Base-by-base conservation (phyloP, 2,888 invertebrate species). In the Tetanocera ferruginea region DNA sequence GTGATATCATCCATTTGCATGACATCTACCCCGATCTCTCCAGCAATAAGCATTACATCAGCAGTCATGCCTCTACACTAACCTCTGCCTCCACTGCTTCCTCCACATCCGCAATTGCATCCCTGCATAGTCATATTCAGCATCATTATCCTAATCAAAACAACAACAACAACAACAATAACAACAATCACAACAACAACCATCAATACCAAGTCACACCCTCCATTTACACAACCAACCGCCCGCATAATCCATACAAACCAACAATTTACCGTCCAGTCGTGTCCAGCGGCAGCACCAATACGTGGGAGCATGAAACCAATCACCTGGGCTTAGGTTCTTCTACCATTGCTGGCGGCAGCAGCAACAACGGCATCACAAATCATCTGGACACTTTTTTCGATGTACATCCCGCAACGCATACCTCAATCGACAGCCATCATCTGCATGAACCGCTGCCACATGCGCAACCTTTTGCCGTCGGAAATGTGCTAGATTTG, bases 1-100 rank as follows among this genome's bases (percentile, higher is more conserved):
- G 90, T 88, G 90, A 90, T 85, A 90, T 90, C 87, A 90, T 90
- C 83, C 90, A 90, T 84, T 88, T 90, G 85, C 88, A 89, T 84
- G 90, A 90, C 83, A 90, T 90, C 79, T 90, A 90, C 83, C 90
- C 90, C 80, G 89, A 88, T 78, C 80, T 88, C 83, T 83, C 85
- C 79, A 82, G 84, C 78, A 84, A 85, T 57, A 86, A 86, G 79
- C 87, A 86, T 81, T 82, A 85, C 73, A 49, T 57, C 51, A 55
- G 72, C 43, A 75, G 71, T 76, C 78, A 72, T 60, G 78, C 66
- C 74, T 76, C 51, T 11, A 52, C 62, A 6, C 11, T 62, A n/a
- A 43, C 73, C 77, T 51, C 51, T 31, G 28, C 71, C 28, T 64
- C 66, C 49, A 25, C 70, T 57, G 14, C 76, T 51, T 62, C 70